Percentiles rank a stretch among this genome's conserved stretches.
Evolutionary conservation across 2,888 invertebrate genomes (phyloP).

Genomic region (Augochlorella aurata): DNA sequence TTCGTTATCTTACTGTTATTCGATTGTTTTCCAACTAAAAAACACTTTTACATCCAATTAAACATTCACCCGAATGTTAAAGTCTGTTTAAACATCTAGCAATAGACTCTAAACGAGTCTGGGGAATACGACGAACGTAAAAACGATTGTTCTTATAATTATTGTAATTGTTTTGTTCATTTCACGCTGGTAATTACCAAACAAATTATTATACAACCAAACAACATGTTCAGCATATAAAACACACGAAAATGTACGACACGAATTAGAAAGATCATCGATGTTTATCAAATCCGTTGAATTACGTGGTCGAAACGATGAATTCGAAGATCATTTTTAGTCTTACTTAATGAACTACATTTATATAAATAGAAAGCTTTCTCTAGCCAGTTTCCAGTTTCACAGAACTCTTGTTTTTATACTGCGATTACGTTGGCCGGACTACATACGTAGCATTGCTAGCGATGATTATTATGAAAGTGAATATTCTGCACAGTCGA

Average conservation of each 20-base stretch:
- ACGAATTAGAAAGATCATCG: background rate
- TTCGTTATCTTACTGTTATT: background rate
- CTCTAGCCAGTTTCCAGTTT: background rate
- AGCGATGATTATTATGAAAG: background rate
- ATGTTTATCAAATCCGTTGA: background rate
- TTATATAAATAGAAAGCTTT: slow-evolving; percentile 10
- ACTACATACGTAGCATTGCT: background rate
- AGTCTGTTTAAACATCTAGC: too few species aligned
- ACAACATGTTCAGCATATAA: background rate
- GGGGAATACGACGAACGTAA: background rate
- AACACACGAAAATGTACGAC: background rate
- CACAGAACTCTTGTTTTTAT: background rate
- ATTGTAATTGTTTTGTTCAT: background rate
- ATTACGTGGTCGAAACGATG: background rate
- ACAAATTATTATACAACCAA: background rate
- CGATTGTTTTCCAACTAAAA: background rate
- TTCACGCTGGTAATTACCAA: background rate
- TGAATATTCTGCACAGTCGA: background rate
- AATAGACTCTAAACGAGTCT: too few species aligned
- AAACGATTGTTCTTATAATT: background rate
- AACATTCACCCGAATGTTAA: background rate
- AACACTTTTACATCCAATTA: background rate
- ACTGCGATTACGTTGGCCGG: background rate
- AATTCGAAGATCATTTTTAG: background rate
- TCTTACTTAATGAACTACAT: background rate